Evolutionary conservation across 2,113 vertebrate genomes (phyloP).

Genomic region (Chauna torquata): DNA sequence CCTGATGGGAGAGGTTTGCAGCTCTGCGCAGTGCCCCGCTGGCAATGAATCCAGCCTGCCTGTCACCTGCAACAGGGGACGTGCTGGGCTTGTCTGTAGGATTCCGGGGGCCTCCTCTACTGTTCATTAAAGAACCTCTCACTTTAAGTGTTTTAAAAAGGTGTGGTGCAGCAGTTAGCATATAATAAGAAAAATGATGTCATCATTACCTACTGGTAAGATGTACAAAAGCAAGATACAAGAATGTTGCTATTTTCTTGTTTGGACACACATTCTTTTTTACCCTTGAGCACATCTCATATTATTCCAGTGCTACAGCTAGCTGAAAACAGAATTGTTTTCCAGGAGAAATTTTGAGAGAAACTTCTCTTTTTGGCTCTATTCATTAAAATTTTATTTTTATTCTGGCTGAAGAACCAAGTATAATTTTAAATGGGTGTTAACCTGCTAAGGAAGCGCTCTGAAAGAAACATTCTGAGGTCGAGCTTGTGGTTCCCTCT

Average conservation of each 20-base stretch:
- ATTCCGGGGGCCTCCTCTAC: background rate
- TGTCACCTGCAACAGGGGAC: background rate
- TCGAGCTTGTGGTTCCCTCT: background rate
- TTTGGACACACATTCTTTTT: background rate
- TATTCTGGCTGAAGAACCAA: background rate
- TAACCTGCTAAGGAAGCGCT: background rate
- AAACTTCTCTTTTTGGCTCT: background rate
- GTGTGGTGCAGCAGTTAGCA: background rate
- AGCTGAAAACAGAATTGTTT: background rate
- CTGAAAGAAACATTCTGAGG: background rate
- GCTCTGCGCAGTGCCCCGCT: fast-evolving
- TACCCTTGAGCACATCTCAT: background rate
- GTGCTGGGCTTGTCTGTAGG: background rate
- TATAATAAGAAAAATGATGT: background rate
- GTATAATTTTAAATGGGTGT: background rate
- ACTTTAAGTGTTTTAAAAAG: background rate
- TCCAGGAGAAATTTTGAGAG: background rate
- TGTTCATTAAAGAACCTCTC: background rate
- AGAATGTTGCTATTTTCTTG: background rate
- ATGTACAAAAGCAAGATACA: background rate
- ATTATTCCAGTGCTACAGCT: background rate
- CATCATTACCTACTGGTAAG: background rate
- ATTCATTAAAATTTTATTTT: background rate
- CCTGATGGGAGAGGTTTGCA: fast-evolving
- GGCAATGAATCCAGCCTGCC: background rate